Evolutionary conservation across 2,113 vertebrate genomes (phyloP), one percentile per base, ranked within the genome.

Genomic region (Istiophorus platypterus): DNA sequence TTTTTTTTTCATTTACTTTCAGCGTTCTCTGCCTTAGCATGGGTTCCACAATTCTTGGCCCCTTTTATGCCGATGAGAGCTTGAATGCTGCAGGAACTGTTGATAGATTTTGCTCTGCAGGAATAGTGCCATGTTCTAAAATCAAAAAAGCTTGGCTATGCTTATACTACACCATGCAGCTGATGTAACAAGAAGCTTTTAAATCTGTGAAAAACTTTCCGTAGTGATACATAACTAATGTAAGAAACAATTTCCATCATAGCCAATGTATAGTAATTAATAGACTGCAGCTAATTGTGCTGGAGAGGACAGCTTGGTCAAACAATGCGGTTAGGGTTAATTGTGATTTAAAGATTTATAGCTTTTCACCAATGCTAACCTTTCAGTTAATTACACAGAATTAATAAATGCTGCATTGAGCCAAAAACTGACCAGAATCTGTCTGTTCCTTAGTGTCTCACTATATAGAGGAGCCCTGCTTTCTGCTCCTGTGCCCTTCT

Each of bases 71-170:
- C 78, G 42, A 34, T 58, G 18, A 66, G 61, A 68, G 1, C 29
- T 24, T 86, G 81, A 86, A 85, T 82, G 85, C 85, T 87, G 83
- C 47, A 71, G 68, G 7, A 72, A 34, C 58, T 62, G 52, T 64
- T 54, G 34, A 65, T 80, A 64, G 67, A 78, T 69, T 86, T 75
- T 52, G 10, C 52, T 71, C 29, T 73, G 45, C 8, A 17, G 64
- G 22, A 79, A 5, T 34, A 76, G n/a, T 49, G 63, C 70, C 47
- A 78, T 10, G 20, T 56, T 68, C 20, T 62, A 76, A 67, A 71
- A 61, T 51, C 64, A 11, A 39, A 76, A 80, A 56, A 2, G 18
- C 58, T 9, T 56, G 22, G 42, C 49, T 18, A 31, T 65, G 29
- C 18, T 58, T 64, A 34, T 76, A 76, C 58, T 69, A 41, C 51